Conservation (phyloP, 2,888 invertebrate species). For the Parapristionchus giblindavisi region DNA sequence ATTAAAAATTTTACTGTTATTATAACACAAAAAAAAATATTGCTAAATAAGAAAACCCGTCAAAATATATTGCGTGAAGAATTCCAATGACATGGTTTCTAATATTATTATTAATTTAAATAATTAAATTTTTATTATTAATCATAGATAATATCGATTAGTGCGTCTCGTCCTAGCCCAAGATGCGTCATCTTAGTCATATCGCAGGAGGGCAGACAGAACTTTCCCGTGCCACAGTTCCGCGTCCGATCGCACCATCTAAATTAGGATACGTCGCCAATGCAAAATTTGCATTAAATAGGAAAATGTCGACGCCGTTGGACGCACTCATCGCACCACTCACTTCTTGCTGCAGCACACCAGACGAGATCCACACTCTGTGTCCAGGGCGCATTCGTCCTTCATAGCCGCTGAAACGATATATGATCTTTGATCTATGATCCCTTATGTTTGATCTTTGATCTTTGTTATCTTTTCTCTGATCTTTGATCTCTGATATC, state of each 20-base stretch:
- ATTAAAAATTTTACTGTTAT: too few relatives aligned
- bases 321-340: background rate
- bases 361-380: constrained; percentile 20
- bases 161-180: constrained; percentile 9
- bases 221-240: constrained; percentile 38
- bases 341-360: constrained; percentile 17
- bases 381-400: constrained; percentile 24
- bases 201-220: constrained; percentile 50
- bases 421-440: background rate
- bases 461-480: background rate
- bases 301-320: background rate
- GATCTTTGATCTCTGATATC: background rate
- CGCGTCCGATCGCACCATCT: constrained; percentile 37
- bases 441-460: background rate
- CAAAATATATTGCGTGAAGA: too few relatives aligned
- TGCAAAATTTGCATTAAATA: background rate
- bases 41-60: too few relatives aligned
- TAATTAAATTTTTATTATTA: too few relatives aligned
- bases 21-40: too few relatives aligned
- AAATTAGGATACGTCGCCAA: background rate
- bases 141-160: constrained; percentile 38
- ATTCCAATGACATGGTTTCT: too few relatives aligned
- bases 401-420: constrained; percentile 18
- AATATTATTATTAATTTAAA: too few relatives aligned
- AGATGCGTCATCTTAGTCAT: constrained; percentile 56